phyloP scores from a whole-genome alignment of 1,140 invertebrate species.

The Saccostrea glomerata region DNA sequence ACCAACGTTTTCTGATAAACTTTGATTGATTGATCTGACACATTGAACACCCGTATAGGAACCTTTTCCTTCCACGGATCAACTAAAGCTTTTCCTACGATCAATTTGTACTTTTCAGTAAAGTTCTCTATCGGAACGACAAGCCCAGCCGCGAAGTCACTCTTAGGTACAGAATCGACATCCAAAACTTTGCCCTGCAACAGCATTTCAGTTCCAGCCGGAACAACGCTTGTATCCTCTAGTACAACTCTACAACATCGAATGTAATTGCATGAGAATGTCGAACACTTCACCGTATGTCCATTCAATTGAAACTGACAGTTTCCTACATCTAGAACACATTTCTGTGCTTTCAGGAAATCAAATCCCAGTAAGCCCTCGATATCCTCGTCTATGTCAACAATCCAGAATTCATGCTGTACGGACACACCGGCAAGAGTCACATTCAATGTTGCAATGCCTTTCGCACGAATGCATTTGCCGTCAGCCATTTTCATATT shows the following conservation, averaged over 20 bases:
- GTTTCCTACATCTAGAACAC: slow-evolving; percentile 19
- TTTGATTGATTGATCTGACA: too few relatives aligned
- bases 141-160: too few relatives aligned
- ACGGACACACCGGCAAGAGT: neutral
- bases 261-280: neutral
- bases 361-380: slow-evolving; percentile 4
- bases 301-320: neutral
- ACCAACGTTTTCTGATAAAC: too few relatives aligned
- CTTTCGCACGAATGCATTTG: neutral
- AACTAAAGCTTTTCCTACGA: too few relatives aligned
- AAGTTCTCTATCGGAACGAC: too few relatives aligned
- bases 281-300: neutral
- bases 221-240: neutral
- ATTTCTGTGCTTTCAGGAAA: slow-evolving; percentile 1
- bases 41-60: too few relatives aligned
- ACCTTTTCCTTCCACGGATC: too few relatives aligned
- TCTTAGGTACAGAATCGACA: too few relatives aligned
- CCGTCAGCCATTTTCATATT: slow-evolving; percentile 10
- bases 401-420: neutral
- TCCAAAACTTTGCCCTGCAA: neutral
- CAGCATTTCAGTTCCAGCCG: neutral
- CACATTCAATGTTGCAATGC: neutral
- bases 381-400: neutral
- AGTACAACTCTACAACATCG: neutral
- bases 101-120: too few relatives aligned